Percentiles rank a stretch among this genome's conserved stretches.
These are phyloP conservation scores for Ammodytes dubius DNA, from an alignment of 2,113 vertebrate species.

Conservation along the genomic window DNA sequence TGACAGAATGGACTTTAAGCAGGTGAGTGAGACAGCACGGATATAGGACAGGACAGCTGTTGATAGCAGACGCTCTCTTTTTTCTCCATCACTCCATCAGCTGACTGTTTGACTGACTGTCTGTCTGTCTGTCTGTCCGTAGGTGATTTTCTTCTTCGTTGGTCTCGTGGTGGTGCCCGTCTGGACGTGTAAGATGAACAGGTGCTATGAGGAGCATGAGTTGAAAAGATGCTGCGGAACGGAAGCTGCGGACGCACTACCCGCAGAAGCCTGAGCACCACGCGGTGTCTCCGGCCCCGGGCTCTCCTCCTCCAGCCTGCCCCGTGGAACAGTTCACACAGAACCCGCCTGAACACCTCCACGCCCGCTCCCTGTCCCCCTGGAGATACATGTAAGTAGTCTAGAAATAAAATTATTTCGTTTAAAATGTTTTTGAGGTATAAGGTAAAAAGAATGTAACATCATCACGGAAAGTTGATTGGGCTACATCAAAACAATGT, in stretches of 20 bases:
- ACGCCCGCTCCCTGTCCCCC: slow-evolving; percentile 88
- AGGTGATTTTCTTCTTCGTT: slow-evolving; percentile 49
- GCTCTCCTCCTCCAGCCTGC: slow-evolving; percentile 7
- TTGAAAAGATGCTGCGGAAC: slow-evolving; percentile 9
- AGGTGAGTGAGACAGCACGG: slow-evolving; percentile 47
- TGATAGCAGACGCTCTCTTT: not conserved
- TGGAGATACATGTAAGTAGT: slow-evolving; percentile 85
- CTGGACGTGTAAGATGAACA: not conserved
- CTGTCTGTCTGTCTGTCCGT: not conserved
- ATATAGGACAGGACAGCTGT: not conserved
- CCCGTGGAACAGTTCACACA: slow-evolving; percentile 35
- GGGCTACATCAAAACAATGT: too few relatives aligned
- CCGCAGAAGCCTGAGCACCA: not conserved
- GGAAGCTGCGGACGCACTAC: slow-evolving; percentile 31
- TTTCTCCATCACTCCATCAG: not conserved
- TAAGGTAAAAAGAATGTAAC: too few relatives aligned
- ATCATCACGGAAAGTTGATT: too few relatives aligned
- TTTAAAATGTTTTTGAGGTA: not conserved
- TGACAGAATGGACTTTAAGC: slow-evolving; percentile 43
- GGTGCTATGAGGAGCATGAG: slow-evolving; percentile 45
- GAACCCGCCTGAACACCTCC: not conserved
- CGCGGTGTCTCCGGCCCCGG: rapidly evolving
- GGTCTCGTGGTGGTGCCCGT: slow-evolving; percentile 14
- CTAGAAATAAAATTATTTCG: not conserved
- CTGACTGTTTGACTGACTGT: not conserved